Evolutionary conservation across 92 coral and sea anemone genomes (phyloP).

Genomic region (Palythoa grandiflora): DNA sequence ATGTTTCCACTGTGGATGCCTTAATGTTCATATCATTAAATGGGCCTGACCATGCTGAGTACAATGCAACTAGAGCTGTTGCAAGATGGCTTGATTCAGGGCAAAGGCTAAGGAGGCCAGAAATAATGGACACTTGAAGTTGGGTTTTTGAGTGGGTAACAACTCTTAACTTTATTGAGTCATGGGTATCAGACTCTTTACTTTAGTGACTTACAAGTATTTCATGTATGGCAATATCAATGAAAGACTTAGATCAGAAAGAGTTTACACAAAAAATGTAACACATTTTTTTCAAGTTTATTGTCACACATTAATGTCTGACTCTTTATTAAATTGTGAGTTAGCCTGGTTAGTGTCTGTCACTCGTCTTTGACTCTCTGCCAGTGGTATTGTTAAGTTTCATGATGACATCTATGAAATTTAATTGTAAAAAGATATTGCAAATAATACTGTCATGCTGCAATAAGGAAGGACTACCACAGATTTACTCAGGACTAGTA

Average conservation of each 20-base stretch:
- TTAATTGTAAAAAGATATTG: constrained; percentile 22
- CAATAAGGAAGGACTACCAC: constrained; percentile 61
- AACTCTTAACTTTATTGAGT: constrained; percentile 30
- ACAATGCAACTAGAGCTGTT: constrained; percentile 47
- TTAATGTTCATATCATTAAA: constrained; percentile 47
- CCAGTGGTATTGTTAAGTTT: constrained; percentile 49
- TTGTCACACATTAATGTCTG: constrained; percentile 45
- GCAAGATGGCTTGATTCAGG: constrained; percentile 46
- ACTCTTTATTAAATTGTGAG: constrained; percentile 29
- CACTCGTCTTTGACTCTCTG: constrained; percentile 57
- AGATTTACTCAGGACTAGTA: neutral
- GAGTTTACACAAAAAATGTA: constrained; percentile 35
- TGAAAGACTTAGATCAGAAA: constrained; percentile 52
- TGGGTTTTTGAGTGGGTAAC: constrained; percentile 43
- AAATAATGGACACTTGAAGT: constrained; percentile 47
- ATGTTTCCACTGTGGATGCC: constrained; percentile 43
- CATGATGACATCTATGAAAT: neutral
- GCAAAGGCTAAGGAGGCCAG: constrained; percentile 55
- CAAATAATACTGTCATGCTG: constrained; percentile 53
- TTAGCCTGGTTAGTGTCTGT: constrained; percentile 55
- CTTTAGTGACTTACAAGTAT: constrained; percentile 51
- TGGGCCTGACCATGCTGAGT: constrained; percentile 48
- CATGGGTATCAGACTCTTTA: constrained; percentile 56
- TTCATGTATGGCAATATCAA: constrained; percentile 52
- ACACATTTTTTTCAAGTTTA: constrained; percentile 40